These are phyloP conservation scores for Nymphalis c-album DNA, from an alignment of 2,888 invertebrate species.

Conservation along the genomic window DNA sequence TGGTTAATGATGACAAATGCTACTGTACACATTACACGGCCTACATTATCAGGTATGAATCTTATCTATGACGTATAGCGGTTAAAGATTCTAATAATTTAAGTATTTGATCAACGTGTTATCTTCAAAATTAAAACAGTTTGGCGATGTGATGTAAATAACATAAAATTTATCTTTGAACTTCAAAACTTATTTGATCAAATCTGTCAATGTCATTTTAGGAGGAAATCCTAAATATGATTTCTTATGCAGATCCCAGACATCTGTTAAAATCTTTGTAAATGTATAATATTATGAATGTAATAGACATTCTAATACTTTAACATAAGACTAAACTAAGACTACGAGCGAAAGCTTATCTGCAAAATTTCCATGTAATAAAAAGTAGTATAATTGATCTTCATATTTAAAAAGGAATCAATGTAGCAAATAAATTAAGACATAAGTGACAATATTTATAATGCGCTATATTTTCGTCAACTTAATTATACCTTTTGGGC, in stretches of 20 bases:
- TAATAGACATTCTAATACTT: no score
- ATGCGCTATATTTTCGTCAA: no score
- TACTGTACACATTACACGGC: slow-evolving; percentile 8
- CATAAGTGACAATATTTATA: no score
- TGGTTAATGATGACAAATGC: slow-evolving; percentile 34
- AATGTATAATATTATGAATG: no score
- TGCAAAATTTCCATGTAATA: background rate
- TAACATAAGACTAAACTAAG: no score
- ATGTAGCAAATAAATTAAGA: no score
- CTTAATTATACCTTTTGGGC: no score
- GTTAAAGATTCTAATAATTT: background rate
- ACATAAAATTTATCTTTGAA: slow-evolving; percentile 7
- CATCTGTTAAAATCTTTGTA: no score
- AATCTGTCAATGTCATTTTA: slow-evolving; percentile 4
- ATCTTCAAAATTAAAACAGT: background rate
- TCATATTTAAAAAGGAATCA: no score
- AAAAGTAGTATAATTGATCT: no score
- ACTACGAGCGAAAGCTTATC: background rate
- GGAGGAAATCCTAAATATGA: no score
- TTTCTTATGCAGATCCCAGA: no score
- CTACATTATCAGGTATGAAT: slow-evolving; percentile 26
- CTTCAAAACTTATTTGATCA: background rate
- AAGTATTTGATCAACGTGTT: background rate
- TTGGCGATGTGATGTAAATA: background rate
- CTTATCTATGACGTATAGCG: background rate